Conservation (phyloP, 2,113 vertebrate genomes). For the Solea solea region DNA sequence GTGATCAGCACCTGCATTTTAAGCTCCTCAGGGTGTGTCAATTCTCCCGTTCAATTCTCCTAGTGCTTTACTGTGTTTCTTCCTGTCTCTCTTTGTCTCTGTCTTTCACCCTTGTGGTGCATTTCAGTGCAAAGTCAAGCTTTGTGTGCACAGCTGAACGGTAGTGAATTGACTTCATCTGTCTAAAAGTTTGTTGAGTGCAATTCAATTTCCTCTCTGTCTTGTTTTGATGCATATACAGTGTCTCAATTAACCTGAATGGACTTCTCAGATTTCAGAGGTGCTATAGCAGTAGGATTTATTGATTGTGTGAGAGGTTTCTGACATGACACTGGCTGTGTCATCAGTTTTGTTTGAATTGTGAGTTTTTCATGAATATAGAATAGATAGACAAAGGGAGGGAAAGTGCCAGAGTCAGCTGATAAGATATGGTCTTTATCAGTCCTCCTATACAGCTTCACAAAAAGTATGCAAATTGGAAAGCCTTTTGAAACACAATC, state of each 20-base stretch:
- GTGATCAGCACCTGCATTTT: constrained; percentile 24
- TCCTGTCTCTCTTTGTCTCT: constrained; percentile 16
- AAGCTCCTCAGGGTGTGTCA: neutral
- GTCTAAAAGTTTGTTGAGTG: neutral
- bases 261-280: neutral
- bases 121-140: constrained; percentile 59
- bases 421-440: neutral
- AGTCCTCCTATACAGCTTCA: neutral
- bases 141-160: constrained; percentile 20
- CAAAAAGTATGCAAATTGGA: neutral
- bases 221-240: neutral
- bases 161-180: constrained; percentile 28
- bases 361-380: neutral
- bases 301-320: neutral
- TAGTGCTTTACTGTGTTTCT: constrained; percentile 14
- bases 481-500: neutral
- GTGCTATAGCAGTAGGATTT: neutral
- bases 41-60: constrained; percentile 4
- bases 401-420: neutral
- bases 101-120: constrained; percentile 45
- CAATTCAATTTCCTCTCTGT: neutral
- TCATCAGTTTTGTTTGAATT: neutral
- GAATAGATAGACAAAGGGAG: neutral
- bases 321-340: neutral
- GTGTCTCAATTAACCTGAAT: neutral